phyloP scores from a whole-genome alignment of 2,113 vertebrate species.

The Istiophorus platypterus region DNA sequence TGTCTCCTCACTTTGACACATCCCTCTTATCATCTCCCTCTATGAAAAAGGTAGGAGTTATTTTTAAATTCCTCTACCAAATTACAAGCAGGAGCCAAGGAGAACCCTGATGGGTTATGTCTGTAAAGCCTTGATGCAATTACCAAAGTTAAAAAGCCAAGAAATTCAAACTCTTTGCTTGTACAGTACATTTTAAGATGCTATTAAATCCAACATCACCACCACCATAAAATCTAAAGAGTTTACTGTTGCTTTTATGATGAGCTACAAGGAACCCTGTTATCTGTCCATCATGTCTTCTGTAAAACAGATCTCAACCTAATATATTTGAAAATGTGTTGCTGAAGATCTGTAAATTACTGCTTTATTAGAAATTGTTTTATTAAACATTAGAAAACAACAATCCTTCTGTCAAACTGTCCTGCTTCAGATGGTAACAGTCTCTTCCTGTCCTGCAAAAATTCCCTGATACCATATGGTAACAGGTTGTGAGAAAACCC shows the following conservation, averaged over 20 bases:
- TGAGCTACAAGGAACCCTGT: conserved; percentile 9
- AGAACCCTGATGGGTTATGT: conserved; percentile 31
- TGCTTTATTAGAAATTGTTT: too few species aligned
- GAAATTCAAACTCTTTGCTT: conserved; percentile 28
- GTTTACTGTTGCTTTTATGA: conserved; percentile 21
- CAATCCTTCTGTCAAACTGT: too few species aligned
- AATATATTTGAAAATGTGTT: background rate
- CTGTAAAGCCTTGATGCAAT: conserved; percentile 21
- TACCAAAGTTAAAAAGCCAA: conserved; percentile 27
- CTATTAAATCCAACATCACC: conserved; percentile 26
- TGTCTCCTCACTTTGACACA: conserved; percentile 36
- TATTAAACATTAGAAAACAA: too few species aligned
- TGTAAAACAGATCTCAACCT: background rate
- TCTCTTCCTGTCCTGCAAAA: too few species aligned
- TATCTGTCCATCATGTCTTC: background rate
- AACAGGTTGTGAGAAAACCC: too few species aligned
- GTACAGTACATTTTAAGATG: conserved; percentile 2
- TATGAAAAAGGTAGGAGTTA: conserved; percentile 35
- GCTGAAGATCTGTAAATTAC: background rate
- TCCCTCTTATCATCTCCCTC: conserved; percentile 35
- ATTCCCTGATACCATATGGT: too few species aligned
- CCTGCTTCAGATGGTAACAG: too few species aligned
- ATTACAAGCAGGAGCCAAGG: conserved; percentile 28
- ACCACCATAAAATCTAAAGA: conserved; percentile 16
- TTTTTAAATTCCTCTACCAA: conserved; percentile 31